Evolutionary conservation across 2,888 invertebrate species (phyloP), one percentile per base, ranked within the genome.

Genomic region (Agapostemon virescens): DNA sequence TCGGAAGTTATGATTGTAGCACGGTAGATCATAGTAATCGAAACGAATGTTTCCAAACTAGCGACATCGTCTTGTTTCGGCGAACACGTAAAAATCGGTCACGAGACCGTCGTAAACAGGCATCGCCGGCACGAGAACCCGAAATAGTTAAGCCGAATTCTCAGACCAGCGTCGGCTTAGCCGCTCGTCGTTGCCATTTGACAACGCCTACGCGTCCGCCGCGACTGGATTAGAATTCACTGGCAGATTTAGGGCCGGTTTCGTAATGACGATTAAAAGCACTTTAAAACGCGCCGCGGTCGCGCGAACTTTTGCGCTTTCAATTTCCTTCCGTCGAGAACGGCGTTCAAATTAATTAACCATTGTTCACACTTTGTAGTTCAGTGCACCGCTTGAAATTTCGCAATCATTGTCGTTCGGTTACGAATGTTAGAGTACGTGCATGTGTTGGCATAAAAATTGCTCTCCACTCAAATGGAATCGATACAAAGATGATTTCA

Each of bases 81-180:
- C 58, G 69, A 38, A 71, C 36, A 49, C 33, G 52, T 77, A 83
- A 84, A 84, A 84, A 84, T 84, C 79, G 84, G 82, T 74, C 84
- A 76, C 73, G 79, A 76, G 79, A 84, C 73, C 79, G 70, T 72
- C 64, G 79, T 77, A 77, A 84, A 84, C 84, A 77, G 79, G 71
- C 74, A 78, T 82, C 70, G 79, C n/a, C 77, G 79, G 72, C 81
- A 61, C 84, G 77, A 76, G 77, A 76, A 82, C 82, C 79, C 76
- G 82, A 86, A 85, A 85, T 85, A 86, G 86, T 84, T 79, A 80
- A 84, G 82, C 79, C 82, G 83, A 85, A 82, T 85, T 82, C 82
- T 84, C 80, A 69, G 84, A 82, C 82, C 83, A 80, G 76, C 84
- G 78, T 76, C 84, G 86, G 82, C 84, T 86, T 85, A 86, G 81